Conservation (phyloP, 2,113 vertebrate genomes). For the Hucho hucho region DNA sequence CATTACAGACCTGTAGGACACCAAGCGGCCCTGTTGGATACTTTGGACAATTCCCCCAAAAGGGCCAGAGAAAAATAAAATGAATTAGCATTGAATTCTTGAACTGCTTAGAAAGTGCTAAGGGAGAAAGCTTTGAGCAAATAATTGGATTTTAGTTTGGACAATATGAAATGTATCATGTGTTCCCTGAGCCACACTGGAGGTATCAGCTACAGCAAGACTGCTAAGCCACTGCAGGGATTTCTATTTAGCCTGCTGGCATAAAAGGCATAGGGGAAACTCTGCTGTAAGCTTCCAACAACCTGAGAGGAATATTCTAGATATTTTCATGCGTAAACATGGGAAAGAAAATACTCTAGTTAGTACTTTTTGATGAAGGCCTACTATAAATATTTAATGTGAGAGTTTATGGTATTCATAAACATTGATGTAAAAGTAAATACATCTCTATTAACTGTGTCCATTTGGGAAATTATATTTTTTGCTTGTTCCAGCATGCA, state of each 20-base stretch:
- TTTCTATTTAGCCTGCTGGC: constrained; percentile 9
- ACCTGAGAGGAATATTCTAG: too few species aligned
- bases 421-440: neutral
- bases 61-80: neutral
- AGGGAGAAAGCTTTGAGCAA: constrained; percentile 46
- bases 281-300: neutral
- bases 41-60: neutral
- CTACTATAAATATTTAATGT: neutral
- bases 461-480: neutral
- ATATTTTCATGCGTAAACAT: neutral
- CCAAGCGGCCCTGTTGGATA: neutral
- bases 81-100: constrained; percentile 42
- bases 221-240: constrained; percentile 25
- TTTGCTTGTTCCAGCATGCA: too few species aligned
- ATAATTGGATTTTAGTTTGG: constrained; percentile 60
- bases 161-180: constrained; percentile 30
- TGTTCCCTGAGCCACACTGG: constrained; percentile 24
- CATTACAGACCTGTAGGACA: neutral
- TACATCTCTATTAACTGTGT: neutral
- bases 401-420: neutral
- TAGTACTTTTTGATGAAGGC: neutral
- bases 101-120: constrained; percentile 50
- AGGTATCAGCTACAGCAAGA: constrained; percentile 44
- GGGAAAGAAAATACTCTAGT: neutral
- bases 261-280: constrained; percentile 9